Percentiles rank a stretch among this genome's conserved stretches.
These are phyloP conservation scores for Sparidentex hasta DNA, from an alignment of 2,797 vertebrate genomes.

Conservation along the genomic window DNA sequence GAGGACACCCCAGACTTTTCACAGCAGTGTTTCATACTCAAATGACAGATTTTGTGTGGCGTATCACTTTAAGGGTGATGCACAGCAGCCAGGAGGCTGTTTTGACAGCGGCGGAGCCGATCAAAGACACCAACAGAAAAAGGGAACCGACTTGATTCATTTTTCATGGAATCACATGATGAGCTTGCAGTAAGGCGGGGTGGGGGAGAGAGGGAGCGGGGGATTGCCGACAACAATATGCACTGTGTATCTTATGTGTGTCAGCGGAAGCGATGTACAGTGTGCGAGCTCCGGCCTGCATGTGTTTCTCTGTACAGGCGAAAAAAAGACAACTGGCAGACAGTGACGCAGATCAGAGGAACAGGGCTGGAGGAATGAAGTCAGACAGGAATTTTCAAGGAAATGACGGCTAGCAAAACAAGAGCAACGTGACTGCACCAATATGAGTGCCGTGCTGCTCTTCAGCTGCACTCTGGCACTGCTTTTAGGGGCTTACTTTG, in stretches of 20 bases:
- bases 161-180: slow-evolving; percentile 64
- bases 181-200: slow-evolving; percentile 26
- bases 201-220: slow-evolving; percentile 8
- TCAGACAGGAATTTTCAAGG: slow-evolving; percentile 60
- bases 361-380: slow-evolving; percentile 46
- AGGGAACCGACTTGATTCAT: slow-evolving; percentile 27
- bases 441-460: slow-evolving; percentile 2
- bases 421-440: slow-evolving; percentile 54
- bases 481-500: slow-evolving; percentile 11
- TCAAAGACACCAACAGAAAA: slow-evolving; percentile 43
- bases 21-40: slow-evolving; percentile 23
- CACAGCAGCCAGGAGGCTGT: slow-evolving; percentile 59
- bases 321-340: slow-evolving; percentile 51
- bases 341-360: slow-evolving; percentile 64
- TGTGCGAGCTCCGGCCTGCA: slow-evolving; percentile 36
- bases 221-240: slow-evolving; percentile 42
- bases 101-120: slow-evolving; percentile 54
- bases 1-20: slow-evolving; percentile 12
- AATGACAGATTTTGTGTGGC: slow-evolving; percentile 26
- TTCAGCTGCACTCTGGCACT: neutral
- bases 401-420: slow-evolving; percentile 59
- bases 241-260: slow-evolving; percentile 50
- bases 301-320: slow-evolving; percentile 52
- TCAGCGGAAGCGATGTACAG: slow-evolving; percentile 42
- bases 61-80: slow-evolving; percentile 22